Conservation (phyloP, 2,113 vertebrate species). For the Saguinus imperator region DNA sequence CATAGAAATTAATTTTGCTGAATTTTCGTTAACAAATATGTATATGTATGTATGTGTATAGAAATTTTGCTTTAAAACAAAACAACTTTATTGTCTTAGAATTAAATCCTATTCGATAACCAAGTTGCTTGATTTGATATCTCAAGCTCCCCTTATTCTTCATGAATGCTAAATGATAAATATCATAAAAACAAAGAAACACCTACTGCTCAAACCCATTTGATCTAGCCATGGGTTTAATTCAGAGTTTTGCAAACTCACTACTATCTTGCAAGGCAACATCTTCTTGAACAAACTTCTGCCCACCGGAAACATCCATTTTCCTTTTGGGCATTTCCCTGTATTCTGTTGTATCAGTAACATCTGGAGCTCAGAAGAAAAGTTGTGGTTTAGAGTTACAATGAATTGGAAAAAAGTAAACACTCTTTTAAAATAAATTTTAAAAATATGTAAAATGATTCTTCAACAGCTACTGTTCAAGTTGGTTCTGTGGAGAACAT, state of each 20-base stretch:
- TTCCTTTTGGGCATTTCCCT: background rate
- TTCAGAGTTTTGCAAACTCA: background rate
- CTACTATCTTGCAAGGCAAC: background rate
- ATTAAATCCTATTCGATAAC: background rate
- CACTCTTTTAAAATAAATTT: background rate
- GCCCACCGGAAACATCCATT: background rate
- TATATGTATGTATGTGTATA: background rate
- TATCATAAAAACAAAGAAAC: background rate
- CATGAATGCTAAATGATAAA: background rate
- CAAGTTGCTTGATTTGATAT: conserved; percentile 3
- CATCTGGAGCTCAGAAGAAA: background rate
- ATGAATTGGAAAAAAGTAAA: background rate
- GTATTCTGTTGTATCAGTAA: background rate
- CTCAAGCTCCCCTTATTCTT: background rate
- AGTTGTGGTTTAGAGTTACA: background rate
- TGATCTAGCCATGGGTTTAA: background rate
- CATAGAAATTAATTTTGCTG: background rate
- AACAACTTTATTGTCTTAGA: background rate
- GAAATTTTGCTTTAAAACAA: background rate
- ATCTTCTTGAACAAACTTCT: background rate
- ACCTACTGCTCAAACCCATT: background rate
- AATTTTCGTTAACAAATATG: background rate
- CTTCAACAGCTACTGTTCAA: background rate
- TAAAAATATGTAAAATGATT: background rate
- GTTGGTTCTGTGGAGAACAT: background rate